Evolutionary conservation across 2,113 vertebrate genomes (phyloP).

Genomic region (Silurus asotus): DNA sequence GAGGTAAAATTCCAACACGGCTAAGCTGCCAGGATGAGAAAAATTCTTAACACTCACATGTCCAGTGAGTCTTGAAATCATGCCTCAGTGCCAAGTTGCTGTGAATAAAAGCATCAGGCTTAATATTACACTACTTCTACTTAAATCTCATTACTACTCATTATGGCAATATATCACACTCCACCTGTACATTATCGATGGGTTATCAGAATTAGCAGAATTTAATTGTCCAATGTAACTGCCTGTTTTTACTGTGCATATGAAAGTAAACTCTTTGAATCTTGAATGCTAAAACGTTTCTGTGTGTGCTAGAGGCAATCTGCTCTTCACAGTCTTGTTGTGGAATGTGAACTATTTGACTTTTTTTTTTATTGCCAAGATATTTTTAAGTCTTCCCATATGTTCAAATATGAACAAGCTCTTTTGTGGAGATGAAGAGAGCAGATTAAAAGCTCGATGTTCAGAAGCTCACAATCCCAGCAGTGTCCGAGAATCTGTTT

Average conservation of each 20-base stretch:
- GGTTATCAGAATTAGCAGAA: neutral
- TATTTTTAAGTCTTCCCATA: neutral
- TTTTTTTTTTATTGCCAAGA: neutral
- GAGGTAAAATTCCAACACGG: neutral
- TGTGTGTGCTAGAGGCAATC: neutral
- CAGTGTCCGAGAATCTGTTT: neutral
- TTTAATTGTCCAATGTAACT: neutral
- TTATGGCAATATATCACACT: neutral
- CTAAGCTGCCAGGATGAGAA: neutral
- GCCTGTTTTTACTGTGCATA: neutral
- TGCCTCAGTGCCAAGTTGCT: neutral
- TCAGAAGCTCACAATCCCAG: neutral
- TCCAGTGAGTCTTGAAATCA: neutral
- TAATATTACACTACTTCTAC: neutral
- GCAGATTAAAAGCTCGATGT: neutral
- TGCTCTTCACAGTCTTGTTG: neutral
- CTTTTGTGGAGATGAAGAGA: neutral
- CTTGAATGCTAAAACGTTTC: neutral
- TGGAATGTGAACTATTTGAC: conserved; percentile 4
- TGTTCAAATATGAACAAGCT: neutral
- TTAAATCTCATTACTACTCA: neutral
- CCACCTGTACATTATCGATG: neutral
- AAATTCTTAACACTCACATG: neutral
- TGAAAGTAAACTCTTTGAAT: neutral
- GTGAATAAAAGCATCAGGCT: neutral